Base-by-base conservation (phyloP, 2,888 invertebrate species). In the Atethmia centrago region DNA sequence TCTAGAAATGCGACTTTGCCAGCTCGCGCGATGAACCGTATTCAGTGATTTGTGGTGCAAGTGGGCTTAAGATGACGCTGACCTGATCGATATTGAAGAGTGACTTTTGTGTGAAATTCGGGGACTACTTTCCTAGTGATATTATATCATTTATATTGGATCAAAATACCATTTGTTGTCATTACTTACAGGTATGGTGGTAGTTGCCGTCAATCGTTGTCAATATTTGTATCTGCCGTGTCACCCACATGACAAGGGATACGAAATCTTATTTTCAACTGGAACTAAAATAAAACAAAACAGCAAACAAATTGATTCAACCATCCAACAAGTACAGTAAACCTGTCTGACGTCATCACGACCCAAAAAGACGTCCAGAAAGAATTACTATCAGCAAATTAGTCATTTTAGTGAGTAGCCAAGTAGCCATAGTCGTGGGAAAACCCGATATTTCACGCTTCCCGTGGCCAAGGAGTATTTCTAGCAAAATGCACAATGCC, bases 401-500 rank as follows among this genome's bases (percentile, higher is more conserved):
- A 82, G 82, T 86, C 82, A 84, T 74, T 74, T 64, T 8, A 28
- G 47, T 68, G 51, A 66, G 69, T 70, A 68, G 51, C 21, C 21
- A 36, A 40, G 61, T 61, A 53, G 42, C 49, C 59, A 8, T 1
- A 53, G 67, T 53, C 86, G 86, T 87, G 86, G 85, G 86, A 87
- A 87, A 84, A 64, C 74, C 82, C 83, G 1, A 55, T 49, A 77
- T 75, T 82, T 67, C 49, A 59, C 65, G 73, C 79, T 82, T 82
- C 84, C 85, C 79, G 79, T 74, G 69, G 47, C 79, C 61, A 74
- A 63, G 69, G 71, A 76, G 77, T 78, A 58, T 78, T 90, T 90
- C 90, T 84, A 85, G 88, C 80, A 85, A 88, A 81, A 70, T 71
- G 79, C 77, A 89, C 89, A 89, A 88, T 87, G 83, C 79, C 59